Evolutionary conservation across 92 coral and sea anemone genomes (phyloP).

Genomic region (Porites cylindrica): DNA sequence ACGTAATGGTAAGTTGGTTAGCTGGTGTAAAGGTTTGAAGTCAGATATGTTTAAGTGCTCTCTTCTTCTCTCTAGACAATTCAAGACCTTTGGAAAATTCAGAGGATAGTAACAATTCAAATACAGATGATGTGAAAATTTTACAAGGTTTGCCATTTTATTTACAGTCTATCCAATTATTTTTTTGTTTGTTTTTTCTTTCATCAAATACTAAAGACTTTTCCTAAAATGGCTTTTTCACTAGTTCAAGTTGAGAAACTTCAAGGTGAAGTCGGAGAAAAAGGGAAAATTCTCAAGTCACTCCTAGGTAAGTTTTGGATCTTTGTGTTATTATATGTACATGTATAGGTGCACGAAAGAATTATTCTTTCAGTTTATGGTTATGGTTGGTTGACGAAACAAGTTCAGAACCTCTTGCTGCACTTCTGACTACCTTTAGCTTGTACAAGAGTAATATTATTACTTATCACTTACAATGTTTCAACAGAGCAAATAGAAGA

Average conservation of each 20-base stretch:
- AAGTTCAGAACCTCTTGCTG: too few relatives aligned
- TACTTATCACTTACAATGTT: background rate
- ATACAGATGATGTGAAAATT: conserved; percentile 70
- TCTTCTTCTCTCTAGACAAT: conserved; percentile 22
- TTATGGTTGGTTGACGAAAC: too few relatives aligned
- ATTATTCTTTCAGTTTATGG: too few relatives aligned
- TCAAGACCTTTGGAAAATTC: conserved; percentile 4
- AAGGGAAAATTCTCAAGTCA: conserved; percentile 59
- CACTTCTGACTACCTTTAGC: too few relatives aligned
- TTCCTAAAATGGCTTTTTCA: too few relatives aligned
- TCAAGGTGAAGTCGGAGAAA: conserved; percentile 63
- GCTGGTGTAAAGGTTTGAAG: too few relatives aligned
- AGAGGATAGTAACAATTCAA: conserved; percentile 42
- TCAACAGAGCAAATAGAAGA: conserved; percentile 80
- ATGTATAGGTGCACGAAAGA: too few relatives aligned
- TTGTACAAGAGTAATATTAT: background rate
- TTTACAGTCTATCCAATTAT: background rate
- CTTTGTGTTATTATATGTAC: background rate
- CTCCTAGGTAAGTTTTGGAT: conserved; percentile 64
- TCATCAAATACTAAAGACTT: too few relatives aligned
- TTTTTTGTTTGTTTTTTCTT: background rate
- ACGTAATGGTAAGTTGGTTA: too few relatives aligned
- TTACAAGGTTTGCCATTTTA: conserved; percentile 51
- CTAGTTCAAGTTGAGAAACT: conserved; percentile 71
- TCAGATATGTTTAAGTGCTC: too few relatives aligned